A percentile compares a stretch with the other conserved stretches of the same genome.
Conservation (phyloP, 2,888 invertebrate genomes). For the Hydroisotoma schaefferi region DNA sequence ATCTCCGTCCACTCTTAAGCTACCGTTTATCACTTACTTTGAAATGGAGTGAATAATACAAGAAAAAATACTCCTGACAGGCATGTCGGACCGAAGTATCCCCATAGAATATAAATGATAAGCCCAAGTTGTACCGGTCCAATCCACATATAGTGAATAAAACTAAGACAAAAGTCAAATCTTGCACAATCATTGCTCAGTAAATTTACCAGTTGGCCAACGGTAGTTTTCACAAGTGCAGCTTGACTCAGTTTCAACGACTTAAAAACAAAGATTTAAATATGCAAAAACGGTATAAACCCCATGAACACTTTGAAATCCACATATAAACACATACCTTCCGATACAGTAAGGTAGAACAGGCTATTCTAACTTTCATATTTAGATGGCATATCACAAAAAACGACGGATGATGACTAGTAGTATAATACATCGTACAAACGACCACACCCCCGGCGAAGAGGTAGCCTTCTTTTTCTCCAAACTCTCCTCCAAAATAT, state of each 20-base stretch:
- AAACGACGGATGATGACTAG: conserved; percentile 17
- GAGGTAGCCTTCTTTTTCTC: conserved; percentile 6
- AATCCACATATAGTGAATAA: conserved; percentile 51
- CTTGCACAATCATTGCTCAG: conserved; percentile 62
- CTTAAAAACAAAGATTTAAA: conserved; percentile 54
- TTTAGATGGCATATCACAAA: conserved; percentile 11
- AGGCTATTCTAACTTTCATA: conserved; percentile 17
- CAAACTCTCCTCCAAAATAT: conserved; percentile 14
- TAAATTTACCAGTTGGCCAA: conserved; percentile 89
- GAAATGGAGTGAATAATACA: conserved; percentile 75
- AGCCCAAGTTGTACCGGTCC: conserved; percentile 78
- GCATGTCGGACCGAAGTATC: conserved; percentile 66
- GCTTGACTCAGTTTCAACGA: conserved; percentile 71
- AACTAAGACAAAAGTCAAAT: conserved; percentile 24
- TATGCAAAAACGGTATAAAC: background rate
- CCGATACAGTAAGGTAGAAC: conserved; percentile 12
- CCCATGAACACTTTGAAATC: background rate
- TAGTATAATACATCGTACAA: conserved; percentile 7
- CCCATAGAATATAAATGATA: conserved; percentile 75
- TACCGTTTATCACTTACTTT: conserved; percentile 64
- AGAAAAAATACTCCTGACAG: conserved; percentile 75
- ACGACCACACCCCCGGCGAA: conserved; percentile 14
- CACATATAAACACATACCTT: conserved; percentile 6
- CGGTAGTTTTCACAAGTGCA: conserved; percentile 78
- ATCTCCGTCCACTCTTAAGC: background rate